These are phyloP conservation scores for Buphagus erythrorhynchus DNA, from an alignment of 2,797 vertebrate species.

Conservation along the genomic window DNA sequence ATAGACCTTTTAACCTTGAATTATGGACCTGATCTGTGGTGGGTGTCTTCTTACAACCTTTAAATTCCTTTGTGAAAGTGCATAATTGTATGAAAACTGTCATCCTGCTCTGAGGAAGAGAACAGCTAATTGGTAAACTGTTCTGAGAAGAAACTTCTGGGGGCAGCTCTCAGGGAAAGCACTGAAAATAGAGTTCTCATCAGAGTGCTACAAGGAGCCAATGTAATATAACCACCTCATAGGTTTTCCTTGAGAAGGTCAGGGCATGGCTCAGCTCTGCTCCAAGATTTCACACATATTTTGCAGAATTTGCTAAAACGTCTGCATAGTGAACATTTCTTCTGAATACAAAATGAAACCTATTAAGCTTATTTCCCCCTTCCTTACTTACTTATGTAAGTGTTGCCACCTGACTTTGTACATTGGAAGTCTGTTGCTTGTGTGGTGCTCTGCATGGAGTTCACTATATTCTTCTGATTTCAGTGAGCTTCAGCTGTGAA, in stretches of 20 bases:
- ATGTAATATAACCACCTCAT: accelerated
- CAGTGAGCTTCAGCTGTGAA: background rate
- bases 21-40: background rate
- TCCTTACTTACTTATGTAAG: background rate
- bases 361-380: background rate
- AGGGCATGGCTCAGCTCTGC: background rate
- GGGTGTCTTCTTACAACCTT: background rate
- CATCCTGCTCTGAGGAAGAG: background rate
- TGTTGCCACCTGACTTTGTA: background rate
- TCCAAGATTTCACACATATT: background rate
- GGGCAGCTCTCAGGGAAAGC: background rate
- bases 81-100: background rate
- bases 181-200: background rate
- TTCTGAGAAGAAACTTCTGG: background rate
- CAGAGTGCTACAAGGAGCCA: background rate
- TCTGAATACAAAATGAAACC: background rate
- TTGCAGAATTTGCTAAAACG: background rate
- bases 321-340: background rate
- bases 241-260: background rate
- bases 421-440: background rate
- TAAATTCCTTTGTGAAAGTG: background rate
- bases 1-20: background rate
- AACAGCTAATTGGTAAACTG: background rate
- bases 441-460: background rate
- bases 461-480: background rate